A percentile compares a stretch with the other conserved stretches of the same genome.
These are phyloP conservation scores for Crambe crambe DNA, from an alignment of 37 sponge, comb jelly and placozoan genomes.

Conservation along the genomic window DNA sequence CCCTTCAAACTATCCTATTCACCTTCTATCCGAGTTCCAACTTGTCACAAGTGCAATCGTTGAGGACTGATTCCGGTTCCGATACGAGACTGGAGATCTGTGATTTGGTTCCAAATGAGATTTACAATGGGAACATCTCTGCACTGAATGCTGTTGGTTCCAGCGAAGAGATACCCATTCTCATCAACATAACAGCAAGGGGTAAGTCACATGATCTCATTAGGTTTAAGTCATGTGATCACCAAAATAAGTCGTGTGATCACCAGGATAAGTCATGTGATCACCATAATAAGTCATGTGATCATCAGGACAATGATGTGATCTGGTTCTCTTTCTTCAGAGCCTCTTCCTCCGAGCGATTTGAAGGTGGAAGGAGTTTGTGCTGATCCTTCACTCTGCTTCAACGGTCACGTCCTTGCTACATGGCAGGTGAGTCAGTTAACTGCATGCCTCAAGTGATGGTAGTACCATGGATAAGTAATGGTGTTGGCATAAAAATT, in stretches of 20 bases:
- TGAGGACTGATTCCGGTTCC: neutral
- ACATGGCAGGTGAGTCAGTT: constrained; percentile 28
- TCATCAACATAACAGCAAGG: constrained; percentile 7
- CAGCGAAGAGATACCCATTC: neutral
- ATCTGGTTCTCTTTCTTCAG: neutral
- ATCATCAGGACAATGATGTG: neutral
- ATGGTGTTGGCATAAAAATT: too few species aligned
- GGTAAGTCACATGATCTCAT: constrained; percentile 2
- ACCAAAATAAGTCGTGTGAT: neutral
- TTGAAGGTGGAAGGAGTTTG: constrained; percentile 2
- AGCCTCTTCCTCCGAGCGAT: constrained; percentile 4
- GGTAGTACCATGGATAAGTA: too few species aligned
- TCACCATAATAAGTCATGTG: neutral
- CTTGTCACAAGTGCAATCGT: neutral
- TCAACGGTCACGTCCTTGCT: neutral
- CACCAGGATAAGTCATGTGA: neutral
- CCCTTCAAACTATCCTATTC: neutral
- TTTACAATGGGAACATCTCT: constrained; percentile 20
- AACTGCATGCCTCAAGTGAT: too few species aligned
- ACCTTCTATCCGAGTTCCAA: neutral
- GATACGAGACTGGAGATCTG: constrained; percentile 25
- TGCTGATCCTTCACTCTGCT: constrained; percentile 14
- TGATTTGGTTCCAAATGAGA: constrained; percentile 29
- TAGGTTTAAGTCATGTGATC: neutral
- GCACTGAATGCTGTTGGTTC: constrained; percentile 20